Conservation (phyloP, 2,888 invertebrate species). For the Zygogramma bicolorata region DNA sequence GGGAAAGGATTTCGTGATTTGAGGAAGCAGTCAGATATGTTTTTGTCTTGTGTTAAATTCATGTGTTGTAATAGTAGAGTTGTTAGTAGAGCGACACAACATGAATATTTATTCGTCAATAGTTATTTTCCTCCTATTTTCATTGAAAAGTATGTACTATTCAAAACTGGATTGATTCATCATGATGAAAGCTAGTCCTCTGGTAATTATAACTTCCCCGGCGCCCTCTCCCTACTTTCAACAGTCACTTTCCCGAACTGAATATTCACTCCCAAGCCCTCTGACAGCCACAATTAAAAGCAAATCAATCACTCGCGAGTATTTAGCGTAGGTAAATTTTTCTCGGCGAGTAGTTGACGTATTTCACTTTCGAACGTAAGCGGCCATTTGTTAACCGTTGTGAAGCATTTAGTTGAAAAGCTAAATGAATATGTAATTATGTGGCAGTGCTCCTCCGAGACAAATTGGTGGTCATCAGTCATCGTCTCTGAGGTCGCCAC, state of each 20-base stretch:
- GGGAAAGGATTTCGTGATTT: no score
- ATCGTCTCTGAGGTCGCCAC: constrained; percentile 6
- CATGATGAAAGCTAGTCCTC: no score
- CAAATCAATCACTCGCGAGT: constrained; percentile 18
- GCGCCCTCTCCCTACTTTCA: not conserved
- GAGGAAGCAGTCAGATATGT: no score
- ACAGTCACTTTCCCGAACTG: constrained; percentile 8
- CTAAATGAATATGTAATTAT: constrained; percentile 23
- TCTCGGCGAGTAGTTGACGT: constrained; percentile 5
- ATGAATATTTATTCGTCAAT: no score
- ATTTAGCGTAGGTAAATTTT: constrained; percentile 2
- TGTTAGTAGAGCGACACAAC: no score
- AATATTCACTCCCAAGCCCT: constrained; percentile 11
- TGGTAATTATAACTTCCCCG: not conserved
- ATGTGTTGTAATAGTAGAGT: no score
- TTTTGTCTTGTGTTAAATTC: no score
- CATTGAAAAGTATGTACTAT: no score
- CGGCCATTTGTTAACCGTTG: constrained; percentile 6
- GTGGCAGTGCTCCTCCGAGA: constrained; percentile 16
- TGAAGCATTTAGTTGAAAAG: constrained; percentile 14
- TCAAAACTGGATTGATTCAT: no score
- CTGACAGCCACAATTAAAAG: constrained; percentile 20
- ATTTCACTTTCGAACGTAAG: not conserved
- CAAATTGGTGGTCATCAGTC: constrained; percentile 27
- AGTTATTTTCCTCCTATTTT: no score